phyloP scores from a whole-genome alignment of 2,797 vertebrate species.

The Darevskia mixta region DNA sequence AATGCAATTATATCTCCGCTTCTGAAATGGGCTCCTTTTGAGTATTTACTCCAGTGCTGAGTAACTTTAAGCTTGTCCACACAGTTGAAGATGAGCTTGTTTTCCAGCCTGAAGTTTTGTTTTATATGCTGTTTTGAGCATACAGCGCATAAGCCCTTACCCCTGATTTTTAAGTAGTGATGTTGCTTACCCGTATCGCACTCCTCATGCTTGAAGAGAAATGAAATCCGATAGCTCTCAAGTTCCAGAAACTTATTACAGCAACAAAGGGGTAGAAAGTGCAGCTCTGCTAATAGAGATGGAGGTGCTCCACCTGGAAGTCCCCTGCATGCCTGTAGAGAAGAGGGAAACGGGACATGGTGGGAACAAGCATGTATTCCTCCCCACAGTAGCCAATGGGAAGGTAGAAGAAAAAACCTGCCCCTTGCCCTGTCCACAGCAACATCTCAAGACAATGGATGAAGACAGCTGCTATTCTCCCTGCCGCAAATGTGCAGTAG shows the following conservation, averaged over 20 bases:
- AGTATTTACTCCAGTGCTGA: neutral
- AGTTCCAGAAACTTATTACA: conserved; percentile 58
- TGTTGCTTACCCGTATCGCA: conserved; percentile 57
- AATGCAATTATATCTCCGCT: conserved; percentile 29
- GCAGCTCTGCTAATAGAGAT: neutral
- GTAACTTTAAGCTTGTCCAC: neutral
- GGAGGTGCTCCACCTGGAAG: neutral
- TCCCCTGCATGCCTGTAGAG: neutral
- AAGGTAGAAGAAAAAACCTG: neutral
- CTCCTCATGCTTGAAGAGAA: conserved; percentile 63
- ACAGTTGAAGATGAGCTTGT: conserved; percentile 18
- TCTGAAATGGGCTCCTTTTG: conserved; percentile 41
- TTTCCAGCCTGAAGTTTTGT: neutral
- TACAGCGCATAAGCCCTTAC: conserved; percentile 41
- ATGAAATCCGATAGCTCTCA: conserved; percentile 51
- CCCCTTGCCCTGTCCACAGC: neutral
- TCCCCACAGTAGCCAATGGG: neutral
- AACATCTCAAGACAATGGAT: no score
- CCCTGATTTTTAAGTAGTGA: conserved; percentile 51
- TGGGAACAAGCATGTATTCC: neutral
- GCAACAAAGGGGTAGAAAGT: conserved; percentile 29
- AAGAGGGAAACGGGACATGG: neutral
- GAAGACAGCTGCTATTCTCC: no score
- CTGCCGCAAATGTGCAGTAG: neutral
- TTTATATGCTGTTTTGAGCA: conserved; percentile 26